Percentiles rank a stretch among this genome's conserved stretches.
These are phyloP conservation scores for Malthinus flaveolus DNA, from an alignment of 2,888 invertebrate species.

Conservation along the genomic window DNA sequence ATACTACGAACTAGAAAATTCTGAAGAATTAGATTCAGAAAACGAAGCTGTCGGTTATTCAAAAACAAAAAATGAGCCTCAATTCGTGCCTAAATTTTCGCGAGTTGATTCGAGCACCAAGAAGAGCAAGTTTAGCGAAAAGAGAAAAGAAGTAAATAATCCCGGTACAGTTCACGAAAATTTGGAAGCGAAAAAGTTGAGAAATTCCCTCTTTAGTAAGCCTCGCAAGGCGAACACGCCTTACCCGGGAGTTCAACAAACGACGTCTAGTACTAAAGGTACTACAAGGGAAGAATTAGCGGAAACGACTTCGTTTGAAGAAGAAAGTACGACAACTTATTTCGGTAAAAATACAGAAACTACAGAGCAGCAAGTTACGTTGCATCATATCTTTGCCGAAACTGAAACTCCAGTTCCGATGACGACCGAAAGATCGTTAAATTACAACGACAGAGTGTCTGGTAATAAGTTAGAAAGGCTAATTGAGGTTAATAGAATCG, in stretches of 20 bases:
- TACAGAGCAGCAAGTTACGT: slow-evolving; percentile 44
- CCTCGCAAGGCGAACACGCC: slow-evolving; percentile 46
- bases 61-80: too few species aligned
- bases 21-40: too few species aligned
- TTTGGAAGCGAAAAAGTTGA: slow-evolving; percentile 19
- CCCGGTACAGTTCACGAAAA: neutral
- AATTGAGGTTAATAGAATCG: slow-evolving; percentile 70
- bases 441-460: slow-evolving; percentile 50
- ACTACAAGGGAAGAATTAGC: neutral
- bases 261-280: slow-evolving; percentile 42
- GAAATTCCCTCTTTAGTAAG: slow-evolving; percentile 45
- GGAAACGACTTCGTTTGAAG: neutral
- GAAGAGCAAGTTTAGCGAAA: neutral
- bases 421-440: slow-evolving; percentile 37
- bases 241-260: slow-evolving; percentile 35
- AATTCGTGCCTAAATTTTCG: too few species aligned
- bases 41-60: too few species aligned
- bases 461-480: slow-evolving; percentile 60
- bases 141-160: slow-evolving; percentile 4
- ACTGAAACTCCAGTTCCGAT: slow-evolving; percentile 37
- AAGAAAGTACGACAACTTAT: too few species aligned
- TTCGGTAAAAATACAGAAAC: slow-evolving; percentile 25
- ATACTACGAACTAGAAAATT: neutral
- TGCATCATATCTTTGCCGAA: slow-evolving; percentile 58
- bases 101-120: neutral